phyloP scores from a whole-genome alignment of 2,888 invertebrate species.

The Acanthoscelides obtectus region DNA sequence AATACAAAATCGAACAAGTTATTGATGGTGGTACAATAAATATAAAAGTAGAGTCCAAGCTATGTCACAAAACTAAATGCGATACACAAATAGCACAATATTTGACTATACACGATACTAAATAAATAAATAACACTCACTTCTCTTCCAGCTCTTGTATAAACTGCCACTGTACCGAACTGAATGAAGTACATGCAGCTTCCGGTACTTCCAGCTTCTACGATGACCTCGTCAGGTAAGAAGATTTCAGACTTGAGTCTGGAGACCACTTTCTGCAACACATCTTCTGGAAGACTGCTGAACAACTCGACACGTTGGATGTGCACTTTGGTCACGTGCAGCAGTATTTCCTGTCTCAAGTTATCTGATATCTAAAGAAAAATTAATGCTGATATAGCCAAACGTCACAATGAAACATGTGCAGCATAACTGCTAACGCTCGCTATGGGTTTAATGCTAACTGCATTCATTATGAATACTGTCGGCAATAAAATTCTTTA shows the following conservation, averaged over 20 bases:
- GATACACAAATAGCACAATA: no score
- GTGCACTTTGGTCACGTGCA: conserved; percentile 40
- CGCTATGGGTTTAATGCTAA: no score
- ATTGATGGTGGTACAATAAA: neutral
- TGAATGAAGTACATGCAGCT: conserved; percentile 13
- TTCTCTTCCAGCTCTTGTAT: conserved; percentile 28
- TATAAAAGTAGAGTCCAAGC: neutral
- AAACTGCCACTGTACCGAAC: conserved; percentile 30
- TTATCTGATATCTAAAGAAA: neutral
- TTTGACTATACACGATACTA: no score
- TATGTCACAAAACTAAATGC: no score
- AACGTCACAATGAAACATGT: no score
- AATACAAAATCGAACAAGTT: conserved; percentile 3
- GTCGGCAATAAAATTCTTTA: no score
- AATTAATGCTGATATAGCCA: no score
- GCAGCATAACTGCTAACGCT: no score
- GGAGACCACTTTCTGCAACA: conserved; percentile 7
- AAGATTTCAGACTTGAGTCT: conserved; percentile 12
- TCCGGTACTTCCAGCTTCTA: conserved; percentile 4
- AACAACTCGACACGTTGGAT: conserved; percentile 43
- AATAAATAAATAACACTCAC: neutral
- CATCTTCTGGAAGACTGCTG: conserved; percentile 22
- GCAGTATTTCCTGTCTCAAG: conserved; percentile 35
- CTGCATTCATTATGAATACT: no score
- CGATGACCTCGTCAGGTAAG: conserved; percentile 11